Base-by-base conservation (phyloP, 1,140 invertebrate genomes). In the Drosophila repleta region DNA sequence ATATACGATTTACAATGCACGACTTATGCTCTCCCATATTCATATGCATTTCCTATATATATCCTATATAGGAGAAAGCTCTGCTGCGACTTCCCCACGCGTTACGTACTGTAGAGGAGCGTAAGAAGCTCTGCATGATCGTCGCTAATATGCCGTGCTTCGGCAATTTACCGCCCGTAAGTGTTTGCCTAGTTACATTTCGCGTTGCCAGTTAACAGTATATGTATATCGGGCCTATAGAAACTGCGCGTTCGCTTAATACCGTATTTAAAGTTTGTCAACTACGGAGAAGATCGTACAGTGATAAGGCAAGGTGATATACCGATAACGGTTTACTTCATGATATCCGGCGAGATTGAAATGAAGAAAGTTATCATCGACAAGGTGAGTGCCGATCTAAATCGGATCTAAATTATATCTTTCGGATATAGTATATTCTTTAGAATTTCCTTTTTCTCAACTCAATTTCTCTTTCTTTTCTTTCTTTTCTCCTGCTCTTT, bases 301-400 rank as follows among this genome's bases (percentile, higher is more conserved):
- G 10, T 85, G 4, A 64, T 85, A 18, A 75, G 65, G 24, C 60
- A 87, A 24, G 56, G 49, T 0, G 71, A 81, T 26, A 0, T 13
- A 1, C 82, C 82, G 0, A 18, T 87, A 0, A 60, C 26, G 2
- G 39, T 85, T 0, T 85, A 85, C 8, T 85, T 85, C 21, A 53
- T 85, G 20, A 29, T 87, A 8, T 64, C 82, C 11, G 82, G 82
- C 0, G 82, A 85, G 15, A 62, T 85, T 15, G 82, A 87, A 57
- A 75, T 81, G 64, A 60, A 35, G 5, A 85, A 66, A 26, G 37
- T 15, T 11, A 4, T 82, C 3, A 73, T 49, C 7, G 72, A 72
- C 7, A 87, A 76, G 52, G 82, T 85, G 13, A 45, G 56, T 63
- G n/a, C n/a, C n/a, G n/a, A n/a, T n/a, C n/a, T n/a, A n/a, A n/a